Conservation (phyloP, 2,888 invertebrate genomes). For the Plebejus argus region DNA sequence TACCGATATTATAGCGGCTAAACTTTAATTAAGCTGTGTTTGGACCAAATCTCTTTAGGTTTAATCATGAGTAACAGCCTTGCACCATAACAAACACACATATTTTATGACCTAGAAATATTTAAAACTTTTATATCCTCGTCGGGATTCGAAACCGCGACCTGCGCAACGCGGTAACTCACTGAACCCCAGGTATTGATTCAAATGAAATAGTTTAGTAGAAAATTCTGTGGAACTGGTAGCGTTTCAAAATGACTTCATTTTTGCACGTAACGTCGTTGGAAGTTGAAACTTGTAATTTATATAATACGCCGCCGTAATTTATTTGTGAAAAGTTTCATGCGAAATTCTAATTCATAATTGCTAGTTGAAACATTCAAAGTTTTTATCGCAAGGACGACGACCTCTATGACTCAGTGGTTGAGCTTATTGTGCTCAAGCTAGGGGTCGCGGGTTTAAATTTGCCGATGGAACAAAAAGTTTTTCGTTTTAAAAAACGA, state of each 20-base stretch:
- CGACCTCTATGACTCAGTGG: no score
- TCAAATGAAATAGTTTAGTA: slow-evolving; percentile 10
- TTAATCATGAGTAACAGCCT: slow-evolving; percentile 23
- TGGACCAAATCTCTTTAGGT: slow-evolving; percentile 28
- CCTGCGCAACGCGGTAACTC: no score
- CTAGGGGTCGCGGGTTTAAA: no score
- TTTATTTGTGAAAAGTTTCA: slow-evolving; percentile 17
- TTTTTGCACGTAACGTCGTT: slow-evolving; percentile 33
- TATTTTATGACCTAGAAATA: no score
- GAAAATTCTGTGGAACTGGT: slow-evolving; percentile 28
- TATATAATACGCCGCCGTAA: slow-evolving; percentile 4
- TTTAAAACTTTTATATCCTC: background rate
- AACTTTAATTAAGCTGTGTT: slow-evolving; percentile 24
- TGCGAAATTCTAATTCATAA: background rate
- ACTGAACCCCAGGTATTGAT: no score
- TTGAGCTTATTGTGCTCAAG: no score
- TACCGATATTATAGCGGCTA: slow-evolving; percentile 47
- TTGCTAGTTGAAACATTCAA: background rate
- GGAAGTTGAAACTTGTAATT: slow-evolving; percentile 30
- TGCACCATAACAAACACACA: slow-evolving; percentile 17
- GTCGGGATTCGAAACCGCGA: background rate
- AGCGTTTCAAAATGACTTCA: slow-evolving; percentile 35
- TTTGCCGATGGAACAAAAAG: no score
- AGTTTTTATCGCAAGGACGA: background rate
- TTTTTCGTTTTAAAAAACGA: no score